Conservation (phyloP, 30 jellyfish, hydroid and myxozoan genomes). For the Rhopilema esculentum region DNA sequence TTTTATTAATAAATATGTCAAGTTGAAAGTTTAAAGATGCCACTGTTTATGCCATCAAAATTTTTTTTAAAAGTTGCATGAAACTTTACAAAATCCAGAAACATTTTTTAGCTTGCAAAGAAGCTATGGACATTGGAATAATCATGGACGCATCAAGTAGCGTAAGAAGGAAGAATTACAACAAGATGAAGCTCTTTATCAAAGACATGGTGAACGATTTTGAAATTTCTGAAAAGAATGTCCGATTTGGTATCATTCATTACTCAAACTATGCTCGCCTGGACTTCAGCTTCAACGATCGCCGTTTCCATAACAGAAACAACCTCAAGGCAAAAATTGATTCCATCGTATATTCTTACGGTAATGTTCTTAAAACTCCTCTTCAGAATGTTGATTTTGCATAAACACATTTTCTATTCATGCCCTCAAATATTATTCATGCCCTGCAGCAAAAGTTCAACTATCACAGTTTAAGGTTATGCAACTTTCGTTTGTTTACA, state of each 20-base stretch:
- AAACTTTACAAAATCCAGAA: too few relatives aligned
- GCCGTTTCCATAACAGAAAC: conserved; percentile 34
- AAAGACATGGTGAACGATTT: conserved; percentile 50
- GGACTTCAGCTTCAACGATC: conserved; percentile 45
- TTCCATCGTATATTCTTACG: conserved; percentile 33
- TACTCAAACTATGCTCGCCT: conserved; percentile 57
- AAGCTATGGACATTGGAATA: conserved; percentile 77
- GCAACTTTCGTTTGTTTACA: too few relatives aligned
- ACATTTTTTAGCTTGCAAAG: conserved; percentile 66
- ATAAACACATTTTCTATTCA: too few relatives aligned
- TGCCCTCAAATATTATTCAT: too few relatives aligned
- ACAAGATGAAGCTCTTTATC: conserved; percentile 44
- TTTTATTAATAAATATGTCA: too few relatives aligned
- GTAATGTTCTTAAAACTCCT: neutral
- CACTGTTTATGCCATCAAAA: too few relatives aligned
- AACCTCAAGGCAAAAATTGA: conserved; percentile 38
- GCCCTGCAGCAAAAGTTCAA: too few relatives aligned
- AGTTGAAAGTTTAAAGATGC: too few relatives aligned
- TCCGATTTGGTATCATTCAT: conserved; percentile 76
- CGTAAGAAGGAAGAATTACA: conserved; percentile 58
- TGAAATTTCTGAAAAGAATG: conserved; percentile 51
- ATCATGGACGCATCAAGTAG: conserved; percentile 84
- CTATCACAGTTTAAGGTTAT: too few relatives aligned
- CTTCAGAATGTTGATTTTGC: too few relatives aligned
- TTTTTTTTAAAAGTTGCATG: too few relatives aligned